Percentiles rank a stretch among this genome's conserved stretches.
phyloP scores from a whole-genome alignment of 2,113 vertebrate genomes.

The Corythoichthys intestinalis region DNA sequence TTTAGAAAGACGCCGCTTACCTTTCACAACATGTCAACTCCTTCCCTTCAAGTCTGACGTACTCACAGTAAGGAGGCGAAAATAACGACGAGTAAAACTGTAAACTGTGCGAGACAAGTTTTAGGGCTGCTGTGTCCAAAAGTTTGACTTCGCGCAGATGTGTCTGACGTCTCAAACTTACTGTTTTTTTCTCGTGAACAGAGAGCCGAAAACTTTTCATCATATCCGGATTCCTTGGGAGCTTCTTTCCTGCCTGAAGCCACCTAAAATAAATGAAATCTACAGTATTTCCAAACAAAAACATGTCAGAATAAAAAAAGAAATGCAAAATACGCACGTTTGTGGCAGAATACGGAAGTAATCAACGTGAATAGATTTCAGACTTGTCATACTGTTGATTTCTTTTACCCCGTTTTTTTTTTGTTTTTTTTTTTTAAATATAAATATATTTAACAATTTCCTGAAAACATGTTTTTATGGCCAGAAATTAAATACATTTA shows the following conservation, averaged over 20 bases:
- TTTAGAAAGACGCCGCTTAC: conserved; percentile 43
- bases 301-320: neutral
- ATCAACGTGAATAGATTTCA: too few relatives aligned
- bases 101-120: neutral
- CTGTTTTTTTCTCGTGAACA: neutral
- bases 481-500: too few relatives aligned
- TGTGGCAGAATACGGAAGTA: too few relatives aligned
- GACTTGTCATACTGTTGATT: too few relatives aligned
- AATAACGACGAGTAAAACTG: neutral
- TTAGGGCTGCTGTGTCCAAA: neutral
- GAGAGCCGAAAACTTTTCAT: conserved; percentile 70
- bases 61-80: conserved; percentile 27
- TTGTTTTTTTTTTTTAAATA: too few relatives aligned
- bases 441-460: too few relatives aligned
- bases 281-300: conserved; percentile 28
- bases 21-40: conserved; percentile 74
- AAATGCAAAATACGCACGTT: neutral
- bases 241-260: conserved; percentile 42
- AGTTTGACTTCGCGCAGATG: conserved; percentile 14
- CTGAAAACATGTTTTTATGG: too few relatives aligned
- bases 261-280: conserved; percentile 6
- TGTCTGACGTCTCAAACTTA: conserved; percentile 7
- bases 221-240: conserved; percentile 80
- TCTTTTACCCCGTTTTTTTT: too few relatives aligned
- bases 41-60: conserved; percentile 47